Percentiles rank a stretch among this genome's conserved stretches.
Conservation (phyloP, 1,140 invertebrate genomes). For the Calosoma granatense region DNA sequence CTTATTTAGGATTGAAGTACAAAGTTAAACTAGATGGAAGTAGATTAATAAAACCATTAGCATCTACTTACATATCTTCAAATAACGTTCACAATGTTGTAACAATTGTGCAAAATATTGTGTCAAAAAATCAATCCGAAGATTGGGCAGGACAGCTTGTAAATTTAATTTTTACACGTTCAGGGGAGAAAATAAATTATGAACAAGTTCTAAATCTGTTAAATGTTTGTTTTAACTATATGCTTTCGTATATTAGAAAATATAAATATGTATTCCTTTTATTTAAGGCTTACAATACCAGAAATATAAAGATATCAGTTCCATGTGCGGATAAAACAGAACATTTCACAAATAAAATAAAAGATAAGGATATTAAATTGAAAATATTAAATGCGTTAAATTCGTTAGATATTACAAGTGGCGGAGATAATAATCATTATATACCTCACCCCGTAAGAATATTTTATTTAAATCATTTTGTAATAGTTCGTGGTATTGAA, state of each 20-base stretch:
- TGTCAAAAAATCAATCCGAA: constrained; percentile 11
- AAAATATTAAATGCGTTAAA: constrained; percentile 29
- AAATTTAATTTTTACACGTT: constrained; percentile 16
- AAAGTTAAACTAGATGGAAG: constrained; percentile 23
- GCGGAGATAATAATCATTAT: constrained; percentile 27
- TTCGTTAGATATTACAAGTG: constrained; percentile 27
- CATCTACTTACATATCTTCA: constrained; percentile 18
- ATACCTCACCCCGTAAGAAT: constrained; percentile 39
- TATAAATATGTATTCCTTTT: constrained; percentile 10
- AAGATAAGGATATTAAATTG: constrained; percentile 14
- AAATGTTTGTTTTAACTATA: constrained; percentile 19
- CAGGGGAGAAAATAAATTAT: constrained; percentile 19
- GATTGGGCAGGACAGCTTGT: constrained; percentile 23
- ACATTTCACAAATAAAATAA: constrained; percentile 12
- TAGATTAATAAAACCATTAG: constrained; percentile 24
- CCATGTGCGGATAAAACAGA: constrained; percentile 31
- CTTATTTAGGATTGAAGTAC: constrained; percentile 14
- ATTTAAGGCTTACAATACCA: constrained; percentile 29
- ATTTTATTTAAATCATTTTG: constrained; percentile 13
- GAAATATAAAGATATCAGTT: constrained; percentile 25
- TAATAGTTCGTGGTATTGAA: not conserved
- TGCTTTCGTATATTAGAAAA: constrained; percentile 9
- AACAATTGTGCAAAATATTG: constrained; percentile 25
- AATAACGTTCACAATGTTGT: constrained; percentile 21
- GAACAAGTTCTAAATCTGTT: constrained; percentile 20